A percentile compares a stretch with the other conserved stretches of the same genome.
phyloP scores from a whole-genome alignment of 2,797 vertebrate species.

The Denticeps clupeoides region DNA sequence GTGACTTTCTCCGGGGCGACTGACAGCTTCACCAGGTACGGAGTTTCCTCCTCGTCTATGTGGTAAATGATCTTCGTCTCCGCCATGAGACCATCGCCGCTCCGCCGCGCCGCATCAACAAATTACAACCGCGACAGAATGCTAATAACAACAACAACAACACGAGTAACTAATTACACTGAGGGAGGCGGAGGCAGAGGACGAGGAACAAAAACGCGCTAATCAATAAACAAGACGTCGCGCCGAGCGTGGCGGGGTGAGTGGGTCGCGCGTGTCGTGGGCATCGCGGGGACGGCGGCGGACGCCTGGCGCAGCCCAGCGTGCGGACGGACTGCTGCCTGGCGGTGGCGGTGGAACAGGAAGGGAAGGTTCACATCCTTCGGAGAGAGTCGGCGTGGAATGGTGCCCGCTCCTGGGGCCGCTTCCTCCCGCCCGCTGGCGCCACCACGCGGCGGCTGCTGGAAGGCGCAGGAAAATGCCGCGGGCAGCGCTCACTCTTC shows the following conservation, averaged over 20 bases:
- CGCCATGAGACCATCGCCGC: constrained; percentile 94
- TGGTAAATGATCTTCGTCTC: constrained; percentile 97
- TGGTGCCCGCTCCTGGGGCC: constrained; percentile 46
- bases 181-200: too few species aligned
- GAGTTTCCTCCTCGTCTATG: constrained; percentile 96
- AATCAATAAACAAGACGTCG: constrained; percentile 31
- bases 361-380: constrained; percentile 69
- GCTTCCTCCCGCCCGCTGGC: constrained; percentile 47
- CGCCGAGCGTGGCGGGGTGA: constrained; percentile 25
- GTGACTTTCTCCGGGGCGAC: constrained; percentile 89
- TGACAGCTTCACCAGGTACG: constrained; percentile 88
- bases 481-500: too few species aligned
- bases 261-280: constrained; percentile 26
- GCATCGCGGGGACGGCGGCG: constrained; percentile 28
- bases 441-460: constrained; percentile 58
- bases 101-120: too few species aligned
- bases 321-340: constrained; percentile 52
- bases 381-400: constrained; percentile 51
- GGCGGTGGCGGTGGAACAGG: constrained; percentile 54
- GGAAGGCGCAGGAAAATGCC: too few species aligned
- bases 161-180: too few species aligned
- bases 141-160: constrained; percentile 47
- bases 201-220: too few species aligned
- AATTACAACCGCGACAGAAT: constrained; percentile 56
- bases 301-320: constrained; percentile 46